Evolutionary conservation across 2,797 vertebrate species (phyloP).

Genomic region (Cichlasoma orientale): DNA sequence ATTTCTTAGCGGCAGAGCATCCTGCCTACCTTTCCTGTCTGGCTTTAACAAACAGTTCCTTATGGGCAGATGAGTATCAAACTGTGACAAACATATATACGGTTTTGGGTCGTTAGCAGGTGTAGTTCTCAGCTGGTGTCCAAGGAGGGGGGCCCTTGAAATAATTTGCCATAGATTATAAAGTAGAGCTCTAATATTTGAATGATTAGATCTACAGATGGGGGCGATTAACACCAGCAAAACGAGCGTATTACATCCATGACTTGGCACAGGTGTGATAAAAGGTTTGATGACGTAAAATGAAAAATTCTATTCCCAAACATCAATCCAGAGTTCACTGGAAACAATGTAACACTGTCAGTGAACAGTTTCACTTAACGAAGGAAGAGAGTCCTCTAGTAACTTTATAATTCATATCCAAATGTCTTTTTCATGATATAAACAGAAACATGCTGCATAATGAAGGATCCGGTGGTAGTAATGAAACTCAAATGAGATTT

Average conservation of each 20-base stretch:
- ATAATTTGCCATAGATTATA: not conserved
- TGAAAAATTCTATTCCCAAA: slow-evolving; percentile 29
- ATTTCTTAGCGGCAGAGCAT: slow-evolving; percentile 36
- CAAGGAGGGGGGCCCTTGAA: not conserved
- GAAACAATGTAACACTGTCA: slow-evolving; percentile 13
- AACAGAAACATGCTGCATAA: slow-evolving; percentile 1
- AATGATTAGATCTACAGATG: not conserved
- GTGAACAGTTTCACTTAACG: slow-evolving; percentile 13
- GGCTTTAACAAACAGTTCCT: slow-evolving; percentile 31
- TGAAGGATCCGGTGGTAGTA: slow-evolving; percentile 17
- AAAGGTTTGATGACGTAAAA: slow-evolving; percentile 27
- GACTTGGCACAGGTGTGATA: not conserved
- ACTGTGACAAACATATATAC: slow-evolving; percentile 29
- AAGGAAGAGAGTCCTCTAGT: slow-evolving; percentile 8
- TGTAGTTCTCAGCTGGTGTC: not conserved
- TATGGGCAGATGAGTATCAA: slow-evolving; percentile 40
- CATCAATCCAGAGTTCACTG: slow-evolving; percentile 21
- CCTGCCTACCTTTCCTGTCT: slow-evolving; percentile 37
- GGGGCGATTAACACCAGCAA: no score
- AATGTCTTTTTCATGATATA: slow-evolving; percentile 35
- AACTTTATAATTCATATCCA: slow-evolving; percentile 17
- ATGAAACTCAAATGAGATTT: slow-evolving; percentile 58
- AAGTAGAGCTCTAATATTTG: not conserved
- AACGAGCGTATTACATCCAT: not conserved
- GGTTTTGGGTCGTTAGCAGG: slow-evolving; percentile 9